These are phyloP conservation scores for Aphrophora alni DNA, from an alignment of 2,888 invertebrate species.

Conservation along the genomic window DNA sequence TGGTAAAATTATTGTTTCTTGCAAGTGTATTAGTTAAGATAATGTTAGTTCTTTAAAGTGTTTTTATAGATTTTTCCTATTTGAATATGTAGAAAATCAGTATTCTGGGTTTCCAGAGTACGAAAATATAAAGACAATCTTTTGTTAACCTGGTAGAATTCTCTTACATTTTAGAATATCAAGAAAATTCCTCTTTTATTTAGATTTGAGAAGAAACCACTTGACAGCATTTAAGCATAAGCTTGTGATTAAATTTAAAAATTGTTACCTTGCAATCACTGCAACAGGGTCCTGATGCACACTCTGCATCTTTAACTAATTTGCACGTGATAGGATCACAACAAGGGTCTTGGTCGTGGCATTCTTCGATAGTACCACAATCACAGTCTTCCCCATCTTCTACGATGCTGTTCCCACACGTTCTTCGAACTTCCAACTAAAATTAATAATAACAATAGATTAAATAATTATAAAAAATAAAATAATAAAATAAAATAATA, in stretches of 20 bases:
- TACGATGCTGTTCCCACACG: conserved; percentile 93
- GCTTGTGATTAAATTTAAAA: not conserved
- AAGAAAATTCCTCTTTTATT: too few relatives aligned
- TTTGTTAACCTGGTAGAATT: too few relatives aligned
- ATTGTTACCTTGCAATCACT: conserved; percentile 80
- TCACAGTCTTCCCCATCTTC: conserved; percentile 98
- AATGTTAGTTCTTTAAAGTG: too few relatives aligned
- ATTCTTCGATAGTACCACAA: conserved; percentile 92
- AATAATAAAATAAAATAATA: conserved; percentile 1
- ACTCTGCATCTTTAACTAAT: conserved; percentile 91
- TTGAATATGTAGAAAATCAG: too few relatives aligned
- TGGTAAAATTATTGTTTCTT: too few relatives aligned
- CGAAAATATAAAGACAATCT: too few relatives aligned
- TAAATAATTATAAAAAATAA: conserved; percentile 15
- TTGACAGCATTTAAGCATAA: too few relatives aligned
- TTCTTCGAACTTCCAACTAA: conserved; percentile 60
- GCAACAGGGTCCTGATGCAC: conserved; percentile 92
- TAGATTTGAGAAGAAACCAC: too few relatives aligned
- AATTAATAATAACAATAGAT: conserved; percentile 6
- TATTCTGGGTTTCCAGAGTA: too few relatives aligned
- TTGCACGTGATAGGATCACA: conserved; percentile 98
- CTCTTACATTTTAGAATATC: too few relatives aligned
- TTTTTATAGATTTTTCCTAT: too few relatives aligned
- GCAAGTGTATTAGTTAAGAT: too few relatives aligned
- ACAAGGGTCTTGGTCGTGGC: conserved; percentile 87